Percentiles rank a stretch among this genome's conserved stretches.
phyloP scores from a whole-genome alignment of 1,140 invertebrate species.

The Megalopta genalis region DNA sequence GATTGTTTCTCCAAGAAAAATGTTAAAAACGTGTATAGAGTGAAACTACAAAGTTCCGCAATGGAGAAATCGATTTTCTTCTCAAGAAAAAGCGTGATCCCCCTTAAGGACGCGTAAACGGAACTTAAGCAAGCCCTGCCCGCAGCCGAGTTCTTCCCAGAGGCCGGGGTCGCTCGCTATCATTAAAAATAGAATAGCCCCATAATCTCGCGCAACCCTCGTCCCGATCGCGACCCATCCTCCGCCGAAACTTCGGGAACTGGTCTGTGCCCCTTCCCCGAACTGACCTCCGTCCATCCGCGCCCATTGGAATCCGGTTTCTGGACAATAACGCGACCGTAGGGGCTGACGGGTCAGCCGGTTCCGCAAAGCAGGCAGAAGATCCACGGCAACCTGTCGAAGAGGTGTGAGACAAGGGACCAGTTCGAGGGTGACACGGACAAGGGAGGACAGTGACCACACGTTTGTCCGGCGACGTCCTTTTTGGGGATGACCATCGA shows the following conservation, averaged over 20 bases:
- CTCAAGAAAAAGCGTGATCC: too few species aligned
- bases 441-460: constrained; percentile 63
- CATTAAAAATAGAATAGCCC: constrained; percentile 1
- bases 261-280: constrained; percentile 1
- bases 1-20: too few species aligned
- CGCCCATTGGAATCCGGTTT: constrained; percentile 45
- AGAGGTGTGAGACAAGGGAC: constrained; percentile 44
- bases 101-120: too few species aligned
- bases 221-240: not conserved
- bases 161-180: not conserved
- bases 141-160: not conserved
- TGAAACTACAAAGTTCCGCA: too few species aligned
- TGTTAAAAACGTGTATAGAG: too few species aligned
- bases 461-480: constrained; percentile 56
- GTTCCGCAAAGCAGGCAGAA: constrained; percentile 44
- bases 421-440: not conserved
- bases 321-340: constrained; percentile 45
- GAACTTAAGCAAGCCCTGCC: too few species aligned
- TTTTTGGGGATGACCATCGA: constrained; percentile 73
- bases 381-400: constrained; percentile 55
- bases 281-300: constrained; percentile 42
- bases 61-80: too few species aligned
- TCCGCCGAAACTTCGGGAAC: constrained; percentile 11
- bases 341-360: constrained; percentile 49
- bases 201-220: not conserved